These are phyloP conservation scores for Hypanus sabinus DNA, from an alignment of 2,113 vertebrate species.

Conservation along the genomic window DNA sequence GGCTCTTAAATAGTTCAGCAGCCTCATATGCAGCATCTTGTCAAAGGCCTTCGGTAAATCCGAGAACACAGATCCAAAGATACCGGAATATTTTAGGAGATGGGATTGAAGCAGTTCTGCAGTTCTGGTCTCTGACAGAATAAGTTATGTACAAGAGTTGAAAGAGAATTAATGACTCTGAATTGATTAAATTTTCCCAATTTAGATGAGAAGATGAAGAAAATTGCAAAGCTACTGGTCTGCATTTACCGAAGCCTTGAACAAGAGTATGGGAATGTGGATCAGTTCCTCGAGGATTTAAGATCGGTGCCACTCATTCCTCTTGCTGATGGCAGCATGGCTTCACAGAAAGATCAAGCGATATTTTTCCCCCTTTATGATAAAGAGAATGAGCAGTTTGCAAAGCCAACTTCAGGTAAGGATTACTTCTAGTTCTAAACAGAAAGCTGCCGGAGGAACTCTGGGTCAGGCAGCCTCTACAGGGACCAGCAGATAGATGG, in stretches of 20 bases:
- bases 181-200: neutral
- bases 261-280: constrained; percentile 55
- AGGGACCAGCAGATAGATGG: no score
- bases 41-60: no score
- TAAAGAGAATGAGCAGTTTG: constrained; percentile 34
- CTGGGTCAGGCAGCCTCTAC: no score
- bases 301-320: constrained; percentile 61
- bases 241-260: constrained; percentile 66
- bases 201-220: constrained; percentile 49
- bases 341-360: constrained; percentile 49
- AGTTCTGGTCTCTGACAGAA: neutral
- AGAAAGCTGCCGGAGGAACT: no score
- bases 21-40: no score
- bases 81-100: neutral
- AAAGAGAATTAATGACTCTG: neutral
- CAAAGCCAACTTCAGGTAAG: neutral
- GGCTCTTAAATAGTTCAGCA: no score
- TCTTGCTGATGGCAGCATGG: constrained; percentile 59
- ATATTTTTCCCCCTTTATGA: constrained; percentile 63
- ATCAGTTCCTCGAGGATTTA: constrained; percentile 53
- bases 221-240: constrained; percentile 59
- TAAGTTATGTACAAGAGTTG: neutral
- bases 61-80: neutral
- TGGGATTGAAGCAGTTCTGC: neutral
- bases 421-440: no score